These are phyloP conservation scores for Marronus borbonicus DNA, from an alignment of 2,888 invertebrate genomes.

Conservation along the genomic window DNA sequence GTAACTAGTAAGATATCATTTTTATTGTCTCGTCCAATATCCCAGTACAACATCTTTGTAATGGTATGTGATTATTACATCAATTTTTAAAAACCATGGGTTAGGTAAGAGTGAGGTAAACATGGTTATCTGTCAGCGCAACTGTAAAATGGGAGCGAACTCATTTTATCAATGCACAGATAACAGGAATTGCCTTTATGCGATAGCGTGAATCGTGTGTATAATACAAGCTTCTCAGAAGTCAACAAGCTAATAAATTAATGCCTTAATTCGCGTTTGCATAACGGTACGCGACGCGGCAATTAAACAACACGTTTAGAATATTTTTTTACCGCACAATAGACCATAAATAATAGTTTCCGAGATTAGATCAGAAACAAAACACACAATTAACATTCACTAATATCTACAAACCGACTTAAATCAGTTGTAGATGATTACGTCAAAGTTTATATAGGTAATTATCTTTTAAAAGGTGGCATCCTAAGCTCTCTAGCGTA, in stretches of 20 bases:
- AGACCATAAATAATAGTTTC: slow-evolving; percentile 41
- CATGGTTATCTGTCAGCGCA: too few relatives aligned
- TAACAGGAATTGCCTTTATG: slow-evolving; percentile 12
- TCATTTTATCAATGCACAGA: neutral
- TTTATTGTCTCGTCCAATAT: too few relatives aligned
- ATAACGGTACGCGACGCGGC: slow-evolving; percentile 26
- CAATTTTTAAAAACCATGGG: too few relatives aligned
- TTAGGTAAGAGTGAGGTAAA: too few relatives aligned
- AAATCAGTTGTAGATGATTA: slow-evolving; percentile 31
- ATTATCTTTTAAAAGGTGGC: slow-evolving; percentile 25
- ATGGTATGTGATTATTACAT: too few relatives aligned
- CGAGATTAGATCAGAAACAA: slow-evolving; percentile 35
- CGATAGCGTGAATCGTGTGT: neutral
- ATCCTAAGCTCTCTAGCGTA: neutral
- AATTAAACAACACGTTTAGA: slow-evolving; percentile 41
- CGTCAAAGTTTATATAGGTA: slow-evolving; percentile 14
- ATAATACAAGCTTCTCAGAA: slow-evolving; percentile 32
- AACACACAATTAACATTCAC: slow-evolving; percentile 16
- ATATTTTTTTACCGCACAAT: slow-evolving; percentile 28
- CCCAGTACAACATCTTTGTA: too few relatives aligned
- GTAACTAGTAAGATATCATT: too few relatives aligned
- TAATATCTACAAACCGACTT: slow-evolving; percentile 19
- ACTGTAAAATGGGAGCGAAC: too few relatives aligned
- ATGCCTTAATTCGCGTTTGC: slow-evolving; percentile 31
- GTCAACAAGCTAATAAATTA: slow-evolving; percentile 40